Evolutionary conservation across 2,113 vertebrate genomes (phyloP).

Genomic region (Chloebia gouldiae): DNA sequence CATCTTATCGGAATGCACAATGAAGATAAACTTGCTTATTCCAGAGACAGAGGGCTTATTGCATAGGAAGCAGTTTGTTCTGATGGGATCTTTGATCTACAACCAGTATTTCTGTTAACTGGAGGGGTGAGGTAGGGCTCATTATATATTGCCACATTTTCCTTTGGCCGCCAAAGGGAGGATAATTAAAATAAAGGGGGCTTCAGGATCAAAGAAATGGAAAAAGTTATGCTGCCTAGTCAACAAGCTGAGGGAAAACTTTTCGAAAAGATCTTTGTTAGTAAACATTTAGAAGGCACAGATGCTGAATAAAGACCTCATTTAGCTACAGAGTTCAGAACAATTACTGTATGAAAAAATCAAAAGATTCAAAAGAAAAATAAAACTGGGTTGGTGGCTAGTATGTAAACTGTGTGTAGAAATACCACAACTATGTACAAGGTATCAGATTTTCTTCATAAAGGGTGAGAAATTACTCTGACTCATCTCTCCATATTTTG

Average conservation of each 20-base stretch:
- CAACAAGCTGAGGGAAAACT: background rate
- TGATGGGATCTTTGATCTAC: conserved; percentile 58
- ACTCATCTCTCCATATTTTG: conserved; percentile 24
- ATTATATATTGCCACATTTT: background rate
- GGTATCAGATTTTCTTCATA: conserved; percentile 42
- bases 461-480: conserved; percentile 39
- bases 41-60: conserved; percentile 64
- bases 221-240: background rate
- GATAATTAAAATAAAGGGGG: conserved; percentile 35
- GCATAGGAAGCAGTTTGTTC: conserved; percentile 61
- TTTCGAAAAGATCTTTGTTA: background rate
- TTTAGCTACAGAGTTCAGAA: conserved; percentile 29
- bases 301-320: conserved; percentile 44
- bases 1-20: conserved; percentile 69
- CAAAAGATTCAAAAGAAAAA: conserved; percentile 31
- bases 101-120: conserved; percentile 24
- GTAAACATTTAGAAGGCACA: conserved; percentile 61
- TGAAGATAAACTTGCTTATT: conserved; percentile 70
- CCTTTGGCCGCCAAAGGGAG: background rate
- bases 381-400: conserved; percentile 22
- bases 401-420: conserved; percentile 13
- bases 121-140: conserved; percentile 1
- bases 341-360: conserved; percentile 32
- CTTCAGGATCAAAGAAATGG: conserved; percentile 28
- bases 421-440: conserved; percentile 23